Percentiles rank a stretch among this genome's conserved stretches.
These are phyloP conservation scores for Aspiorhynchus laticeps DNA, from an alignment of 2,113 vertebrate species.

Conservation along the genomic window DNA sequence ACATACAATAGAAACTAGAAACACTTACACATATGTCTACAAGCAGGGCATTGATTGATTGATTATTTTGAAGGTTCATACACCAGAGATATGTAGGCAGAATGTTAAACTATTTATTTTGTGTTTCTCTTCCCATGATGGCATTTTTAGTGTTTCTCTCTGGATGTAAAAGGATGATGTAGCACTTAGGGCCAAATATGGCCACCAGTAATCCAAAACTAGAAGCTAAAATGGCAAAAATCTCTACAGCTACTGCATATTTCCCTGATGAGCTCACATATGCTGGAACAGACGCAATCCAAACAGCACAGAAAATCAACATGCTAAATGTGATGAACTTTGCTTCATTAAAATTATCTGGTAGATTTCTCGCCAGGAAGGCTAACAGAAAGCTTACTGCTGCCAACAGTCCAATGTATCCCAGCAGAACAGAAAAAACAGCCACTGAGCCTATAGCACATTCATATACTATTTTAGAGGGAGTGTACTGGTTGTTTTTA, in stretches of 20 bases:
- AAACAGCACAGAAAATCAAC: conserved; percentile 76
- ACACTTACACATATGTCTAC: not conserved
- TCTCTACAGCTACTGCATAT: too few relatives aligned
- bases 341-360: conserved; percentile 71
- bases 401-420: conserved; percentile 71
- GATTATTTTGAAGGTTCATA: not conserved
- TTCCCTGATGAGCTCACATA: conserved; percentile 76
- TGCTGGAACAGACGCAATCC: conserved; percentile 71
- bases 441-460: conserved; percentile 68
- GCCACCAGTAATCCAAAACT: too few relatives aligned
- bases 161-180: too few relatives aligned
- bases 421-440: conserved; percentile 65
- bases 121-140: too few relatives aligned
- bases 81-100: not conserved
- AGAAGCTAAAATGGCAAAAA: too few relatives aligned
- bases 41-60: not conserved
- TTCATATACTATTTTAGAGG: conserved; percentile 68
- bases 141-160: too few relatives aligned
- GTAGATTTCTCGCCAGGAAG: conserved; percentile 72
- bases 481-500: conserved; percentile 65
- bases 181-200: too few relatives aligned
- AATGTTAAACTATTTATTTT: not conserved
- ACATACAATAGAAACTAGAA: not conserved
- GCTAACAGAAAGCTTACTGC: conserved; percentile 70
- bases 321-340: conserved; percentile 74